Evolutionary conservation across 2,797 vertebrate genomes (phyloP).

Genomic region (Masticophis lateralis): DNA sequence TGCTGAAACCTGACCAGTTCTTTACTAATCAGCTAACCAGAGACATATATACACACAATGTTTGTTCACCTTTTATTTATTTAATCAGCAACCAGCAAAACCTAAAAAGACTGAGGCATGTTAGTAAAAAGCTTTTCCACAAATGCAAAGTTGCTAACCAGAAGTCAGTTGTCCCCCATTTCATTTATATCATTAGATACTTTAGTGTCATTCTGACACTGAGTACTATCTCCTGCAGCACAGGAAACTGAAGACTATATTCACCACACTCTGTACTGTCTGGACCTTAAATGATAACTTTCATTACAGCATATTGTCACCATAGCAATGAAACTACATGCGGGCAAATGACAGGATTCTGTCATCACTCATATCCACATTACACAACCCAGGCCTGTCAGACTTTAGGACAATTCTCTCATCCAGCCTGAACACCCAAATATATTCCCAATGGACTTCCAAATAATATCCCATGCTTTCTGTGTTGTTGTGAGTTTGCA

Average conservation of each 20-base stretch:
- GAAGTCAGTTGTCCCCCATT: background rate
- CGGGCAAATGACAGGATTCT: conserved; percentile 52
- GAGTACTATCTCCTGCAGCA: conserved; percentile 11
- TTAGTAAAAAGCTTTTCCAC: conserved; percentile 42
- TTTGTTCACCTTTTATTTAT: background rate
- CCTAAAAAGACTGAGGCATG: conserved; percentile 3
- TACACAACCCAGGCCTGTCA: conserved; percentile 49
- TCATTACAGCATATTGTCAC: conserved; percentile 47
- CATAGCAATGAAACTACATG: conserved; percentile 58
- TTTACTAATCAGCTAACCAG: accelerated
- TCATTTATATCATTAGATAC: conserved; percentile 46
- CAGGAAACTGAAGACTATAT: conserved; percentile 34
- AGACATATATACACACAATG: conserved; percentile 1
- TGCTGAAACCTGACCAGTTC: conserved; percentile 31
- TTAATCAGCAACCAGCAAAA: background rate
- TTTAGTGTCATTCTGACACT: conserved; percentile 45
- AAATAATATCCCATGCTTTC: conserved; percentile 31
- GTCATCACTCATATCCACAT: conserved; percentile 52
- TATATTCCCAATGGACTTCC: conserved; percentile 20
- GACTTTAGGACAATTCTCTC: conserved; percentile 47
- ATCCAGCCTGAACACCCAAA: conserved; percentile 33
- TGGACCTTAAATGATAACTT: conserved; percentile 43
- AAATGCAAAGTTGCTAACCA: background rate
- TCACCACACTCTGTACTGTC: conserved; percentile 17
- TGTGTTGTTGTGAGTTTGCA: conserved; percentile 27